phyloP scores from a whole-genome alignment of 2,888 invertebrate species.

The Caradrina kadenii region DNA sequence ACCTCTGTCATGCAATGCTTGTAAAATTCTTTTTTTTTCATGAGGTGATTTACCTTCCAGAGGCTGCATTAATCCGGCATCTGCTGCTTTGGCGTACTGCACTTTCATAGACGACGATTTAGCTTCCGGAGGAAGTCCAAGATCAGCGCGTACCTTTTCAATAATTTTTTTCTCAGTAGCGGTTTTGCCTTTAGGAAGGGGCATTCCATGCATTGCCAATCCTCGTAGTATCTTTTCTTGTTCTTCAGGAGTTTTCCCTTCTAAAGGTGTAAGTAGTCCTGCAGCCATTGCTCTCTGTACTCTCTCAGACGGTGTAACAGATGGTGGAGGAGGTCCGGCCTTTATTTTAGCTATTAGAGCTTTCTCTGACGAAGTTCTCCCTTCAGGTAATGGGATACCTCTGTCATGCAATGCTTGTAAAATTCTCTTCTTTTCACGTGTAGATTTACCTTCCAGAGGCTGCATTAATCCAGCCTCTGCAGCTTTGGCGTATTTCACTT shows the following conservation, averaged over 20 bases:
- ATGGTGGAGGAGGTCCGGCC: constrained; percentile 57
- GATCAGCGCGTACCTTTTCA: background rate
- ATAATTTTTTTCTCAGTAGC: background rate
- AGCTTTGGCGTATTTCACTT: background rate
- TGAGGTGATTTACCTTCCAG: constrained; percentile 57
- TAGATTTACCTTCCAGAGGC: background rate
- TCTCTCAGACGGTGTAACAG: constrained; percentile 55
- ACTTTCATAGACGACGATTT: background rate
- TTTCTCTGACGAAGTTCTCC: background rate
- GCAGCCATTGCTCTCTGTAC: constrained; percentile 55
- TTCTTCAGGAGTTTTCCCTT: constrained; percentile 31
- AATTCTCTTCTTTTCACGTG: background rate
- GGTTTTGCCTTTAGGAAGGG: background rate
- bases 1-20: constrained; percentile 45
- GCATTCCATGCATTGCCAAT: constrained; percentile 34
- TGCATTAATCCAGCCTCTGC: background rate
- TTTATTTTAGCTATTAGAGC: background rate
- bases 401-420: background rate
- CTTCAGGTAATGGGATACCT: background rate
- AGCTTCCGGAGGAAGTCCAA: background rate
- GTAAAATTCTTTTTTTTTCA: constrained; percentile 63
- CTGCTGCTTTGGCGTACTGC: background rate
- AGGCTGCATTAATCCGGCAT: constrained; percentile 38
- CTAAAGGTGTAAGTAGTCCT: background rate
- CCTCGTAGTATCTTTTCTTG: constrained; percentile 56